These are phyloP conservation scores for Tribolium madens DNA, from an alignment of 1,140 invertebrate species.

Conservation along the genomic window DNA sequence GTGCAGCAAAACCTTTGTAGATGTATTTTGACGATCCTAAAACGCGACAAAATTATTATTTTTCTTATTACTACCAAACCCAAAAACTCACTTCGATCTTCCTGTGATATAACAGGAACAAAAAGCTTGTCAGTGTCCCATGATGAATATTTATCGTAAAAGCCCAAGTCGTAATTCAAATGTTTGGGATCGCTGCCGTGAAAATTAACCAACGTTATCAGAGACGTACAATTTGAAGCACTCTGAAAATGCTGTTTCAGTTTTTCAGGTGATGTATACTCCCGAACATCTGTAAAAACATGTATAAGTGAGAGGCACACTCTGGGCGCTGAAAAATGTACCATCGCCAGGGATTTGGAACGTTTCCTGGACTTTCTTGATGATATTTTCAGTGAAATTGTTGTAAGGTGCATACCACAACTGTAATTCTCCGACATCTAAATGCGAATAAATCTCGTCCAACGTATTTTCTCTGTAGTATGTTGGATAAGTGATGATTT, in stretches of 20 bases:
- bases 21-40: slow-evolving; percentile 55
- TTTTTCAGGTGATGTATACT: not conserved
- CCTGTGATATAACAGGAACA: slow-evolving; percentile 54
- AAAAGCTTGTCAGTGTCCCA: slow-evolving; percentile 59
- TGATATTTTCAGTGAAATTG: slow-evolving; percentile 59
- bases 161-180: slow-evolving; percentile 52
- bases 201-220: slow-evolving; percentile 24
- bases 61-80: not conserved
- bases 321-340: slow-evolving; percentile 47
- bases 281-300: not conserved
- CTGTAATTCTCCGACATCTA: slow-evolving; percentile 50
- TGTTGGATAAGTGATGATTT: slow-evolving; percentile 53
- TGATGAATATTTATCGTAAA: slow-evolving; percentile 48
- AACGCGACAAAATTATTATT: not conserved
- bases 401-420: slow-evolving; percentile 64
- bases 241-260: not conserved
- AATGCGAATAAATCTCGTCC: slow-evolving; percentile 42
- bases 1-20: slow-evolving; percentile 57
- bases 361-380: slow-evolving; percentile 62
- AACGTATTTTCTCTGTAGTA: slow-evolving; percentile 45
- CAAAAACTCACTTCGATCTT: slow-evolving; percentile 41
- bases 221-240: not conserved
- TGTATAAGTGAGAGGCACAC: not conserved
- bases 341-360: slow-evolving; percentile 62
- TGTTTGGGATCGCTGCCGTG: slow-evolving; percentile 56